Conservation (phyloP, 1,140 invertebrate genomes). For the Elysia chlorotica region DNA sequence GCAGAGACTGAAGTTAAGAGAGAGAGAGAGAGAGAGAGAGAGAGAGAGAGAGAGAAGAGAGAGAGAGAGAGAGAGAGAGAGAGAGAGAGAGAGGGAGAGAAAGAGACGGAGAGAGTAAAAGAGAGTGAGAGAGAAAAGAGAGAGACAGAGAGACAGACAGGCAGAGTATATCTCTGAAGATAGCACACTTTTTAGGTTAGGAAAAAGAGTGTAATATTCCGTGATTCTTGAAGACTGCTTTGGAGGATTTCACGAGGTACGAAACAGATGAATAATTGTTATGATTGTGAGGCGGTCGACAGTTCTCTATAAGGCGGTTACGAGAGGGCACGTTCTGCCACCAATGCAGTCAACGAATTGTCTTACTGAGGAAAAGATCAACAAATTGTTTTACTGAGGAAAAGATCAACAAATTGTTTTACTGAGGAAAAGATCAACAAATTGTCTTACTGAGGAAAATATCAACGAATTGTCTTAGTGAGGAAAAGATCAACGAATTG, state of each 20-base stretch:
- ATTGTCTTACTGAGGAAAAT: too few species aligned
- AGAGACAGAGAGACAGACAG: too few species aligned
- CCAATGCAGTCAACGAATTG: too few species aligned
- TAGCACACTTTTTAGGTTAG: background rate
- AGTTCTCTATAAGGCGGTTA: too few species aligned
- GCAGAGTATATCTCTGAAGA: background rate
- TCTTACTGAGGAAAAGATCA: too few species aligned
- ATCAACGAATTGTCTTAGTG: too few species aligned
- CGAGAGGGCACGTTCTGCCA: too few species aligned
- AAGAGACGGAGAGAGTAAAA: background rate
- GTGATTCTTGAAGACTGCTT: background rate
- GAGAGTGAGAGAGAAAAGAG: too few species aligned
- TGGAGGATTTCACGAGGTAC: background rate
- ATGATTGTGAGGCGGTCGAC: background rate
- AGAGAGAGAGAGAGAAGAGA: background rate
- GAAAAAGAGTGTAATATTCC: background rate
- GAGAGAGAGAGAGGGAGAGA: constrained; percentile 14
- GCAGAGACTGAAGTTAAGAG: background rate
- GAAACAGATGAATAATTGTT: background rate
- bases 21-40: background rate
- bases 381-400: too few species aligned
- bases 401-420: too few species aligned
- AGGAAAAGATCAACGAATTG: too few species aligned
- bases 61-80: constrained; percentile 3
- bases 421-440: too few species aligned